Evolutionary conservation across 2,888 invertebrate genomes (phyloP).

Genomic region (Metallyticus violacea): DNA sequence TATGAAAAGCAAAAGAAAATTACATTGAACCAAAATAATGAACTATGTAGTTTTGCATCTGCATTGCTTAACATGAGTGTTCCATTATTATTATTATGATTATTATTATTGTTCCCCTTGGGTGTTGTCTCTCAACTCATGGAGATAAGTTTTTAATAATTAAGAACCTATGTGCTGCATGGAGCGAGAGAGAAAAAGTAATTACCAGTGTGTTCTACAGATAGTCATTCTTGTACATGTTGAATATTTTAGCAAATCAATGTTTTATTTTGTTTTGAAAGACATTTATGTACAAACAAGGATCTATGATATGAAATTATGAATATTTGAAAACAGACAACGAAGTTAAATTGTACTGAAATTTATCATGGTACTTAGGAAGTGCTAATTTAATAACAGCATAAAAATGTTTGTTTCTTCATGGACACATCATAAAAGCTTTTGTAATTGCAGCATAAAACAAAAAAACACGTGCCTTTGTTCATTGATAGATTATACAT

Average conservation of each 20-base stretch:
- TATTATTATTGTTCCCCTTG: background rate
- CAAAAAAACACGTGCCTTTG: background rate
- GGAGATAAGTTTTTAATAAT: background rate
- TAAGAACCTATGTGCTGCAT: background rate
- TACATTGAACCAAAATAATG: background rate
- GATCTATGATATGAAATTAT: too few species aligned
- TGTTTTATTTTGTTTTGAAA: background rate
- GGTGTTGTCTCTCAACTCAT: background rate
- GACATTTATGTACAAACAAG: too few species aligned
- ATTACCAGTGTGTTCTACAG: background rate
- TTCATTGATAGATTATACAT: background rate
- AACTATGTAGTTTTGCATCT: constrained; percentile 1
- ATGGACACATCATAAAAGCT: background rate
- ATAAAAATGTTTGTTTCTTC: background rate
- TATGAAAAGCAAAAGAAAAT: background rate
- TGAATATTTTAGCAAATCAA: background rate
- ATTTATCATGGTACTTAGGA: background rate
- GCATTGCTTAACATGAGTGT: constrained; percentile 11
- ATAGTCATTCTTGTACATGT: background rate
- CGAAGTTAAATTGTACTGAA: background rate
- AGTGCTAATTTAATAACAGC: background rate
- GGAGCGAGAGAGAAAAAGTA: background rate
- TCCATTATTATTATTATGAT: constrained; percentile 9
- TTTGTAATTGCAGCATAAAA: background rate
- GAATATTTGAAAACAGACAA: background rate